Evolutionary conservation across 1,140 invertebrate species (phyloP), one percentile per base, ranked within the genome.

Genomic region (Drosophila elegans): DNA sequence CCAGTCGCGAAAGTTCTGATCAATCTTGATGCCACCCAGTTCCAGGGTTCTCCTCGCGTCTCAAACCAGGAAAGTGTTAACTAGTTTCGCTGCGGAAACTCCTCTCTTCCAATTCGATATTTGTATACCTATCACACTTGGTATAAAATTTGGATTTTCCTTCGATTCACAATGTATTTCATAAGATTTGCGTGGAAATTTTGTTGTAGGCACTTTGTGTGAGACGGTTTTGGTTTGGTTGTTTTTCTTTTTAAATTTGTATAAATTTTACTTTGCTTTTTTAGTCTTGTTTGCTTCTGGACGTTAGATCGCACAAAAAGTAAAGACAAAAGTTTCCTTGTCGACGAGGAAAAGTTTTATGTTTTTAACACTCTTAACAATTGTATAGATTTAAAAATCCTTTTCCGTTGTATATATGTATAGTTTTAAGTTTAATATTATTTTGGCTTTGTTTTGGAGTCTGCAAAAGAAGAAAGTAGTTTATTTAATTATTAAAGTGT

Each of bases 191-290:
- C 46, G 38, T 66, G 62, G 55, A 59, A 67, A 62, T 77, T 49
- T 48, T 48, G 12, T 64, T 77, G 25, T 80, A 86, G 83, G 83
- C 83, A 86, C 83, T 86, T 86, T 86, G 52, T 59, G 55, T 85
- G 42, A 86, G 83, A 86, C 83, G 83, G 83, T 88, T 88, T 88
- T 83, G 83, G 64, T 86, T 86, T 85, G 78, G 71, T 76, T 80
- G 53, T 66, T 78, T 11, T 21, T 21, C 1, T 21, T 21, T 21
- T 21, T 16, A 60, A 68, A 68, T 68, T 79, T 55, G 48, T 74
- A 55, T 59, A 64, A 64, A 51, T 36, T 68, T 68, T 32, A 45
- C 46, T 46, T 60, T 10, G 27, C 51, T 69, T 54, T 71, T 69
- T 54, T 71, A 69, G 64, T 74, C 57, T 67, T 63, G 45, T 12